Percentiles rank a stretch among this genome's conserved stretches.
phyloP scores from a whole-genome alignment of 2,797 vertebrate genomes.

The Typhlichthys eigenmanni region DNA sequence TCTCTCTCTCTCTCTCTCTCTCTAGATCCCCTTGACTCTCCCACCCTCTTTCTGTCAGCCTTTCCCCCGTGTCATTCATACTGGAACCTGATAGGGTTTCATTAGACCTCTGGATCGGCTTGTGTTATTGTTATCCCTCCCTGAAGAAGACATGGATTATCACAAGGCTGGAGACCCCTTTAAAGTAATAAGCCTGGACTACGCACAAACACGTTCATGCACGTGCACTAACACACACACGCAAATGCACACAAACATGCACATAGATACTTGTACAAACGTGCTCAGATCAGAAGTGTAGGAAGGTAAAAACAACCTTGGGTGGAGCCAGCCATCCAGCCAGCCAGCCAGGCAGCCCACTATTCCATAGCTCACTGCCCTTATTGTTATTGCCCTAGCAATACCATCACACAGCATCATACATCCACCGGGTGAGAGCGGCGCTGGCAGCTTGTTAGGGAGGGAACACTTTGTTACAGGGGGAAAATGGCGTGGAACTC shows the following conservation, averaged over 20 bases:
- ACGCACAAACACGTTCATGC: constrained; percentile 39
- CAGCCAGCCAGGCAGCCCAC: constrained; percentile 22
- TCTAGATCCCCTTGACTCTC: constrained; percentile 9
- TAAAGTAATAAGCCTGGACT: constrained; percentile 69
- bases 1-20: constrained; percentile 10
- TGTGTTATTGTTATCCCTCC: constrained; percentile 78
- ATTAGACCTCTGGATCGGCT: constrained; percentile 76
- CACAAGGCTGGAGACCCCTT: constrained; percentile 69
- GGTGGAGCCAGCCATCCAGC: constrained; percentile 45
- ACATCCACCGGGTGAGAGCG: constrained; percentile 52
- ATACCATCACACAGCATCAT: constrained; percentile 65
- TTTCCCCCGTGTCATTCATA: constrained; percentile 60
- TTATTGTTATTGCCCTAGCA: constrained; percentile 62
- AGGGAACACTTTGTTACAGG: constrained; percentile 65
- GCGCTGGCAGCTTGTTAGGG: constrained; percentile 67
- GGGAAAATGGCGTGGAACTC: constrained; percentile 67
- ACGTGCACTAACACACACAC: constrained; percentile 22
- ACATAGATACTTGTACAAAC: background rate
- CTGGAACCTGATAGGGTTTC: constrained; percentile 74
- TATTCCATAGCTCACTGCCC: constrained; percentile 35
- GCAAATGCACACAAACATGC: background rate
- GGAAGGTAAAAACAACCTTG: constrained; percentile 21
- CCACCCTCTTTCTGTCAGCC: constrained; percentile 15
- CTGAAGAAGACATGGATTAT: constrained; percentile 73
- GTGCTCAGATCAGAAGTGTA: constrained; percentile 41